Evolutionary conservation across 1,140 invertebrate genomes (phyloP).

Genomic region (Lepidurus arcticus): DNA sequence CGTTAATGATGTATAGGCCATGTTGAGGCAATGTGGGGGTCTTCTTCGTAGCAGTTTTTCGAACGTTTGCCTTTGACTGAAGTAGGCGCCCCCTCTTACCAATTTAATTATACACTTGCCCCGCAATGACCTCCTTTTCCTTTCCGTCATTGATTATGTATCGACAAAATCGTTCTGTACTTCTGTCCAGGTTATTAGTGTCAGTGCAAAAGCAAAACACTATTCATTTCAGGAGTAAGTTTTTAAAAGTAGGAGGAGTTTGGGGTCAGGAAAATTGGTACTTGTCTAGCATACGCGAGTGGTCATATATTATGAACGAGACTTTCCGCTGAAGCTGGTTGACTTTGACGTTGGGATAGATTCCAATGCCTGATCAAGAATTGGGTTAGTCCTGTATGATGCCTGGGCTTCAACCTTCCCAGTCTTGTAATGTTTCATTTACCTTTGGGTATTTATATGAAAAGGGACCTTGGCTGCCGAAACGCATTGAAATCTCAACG

Average conservation of each 20-base stretch:
- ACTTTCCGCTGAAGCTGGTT: too few relatives aligned
- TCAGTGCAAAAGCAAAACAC: neutral
- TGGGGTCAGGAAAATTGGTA: neutral
- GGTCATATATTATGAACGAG: too few relatives aligned
- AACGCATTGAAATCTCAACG: too few relatives aligned
- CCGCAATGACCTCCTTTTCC: neutral
- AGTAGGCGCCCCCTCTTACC: neutral
- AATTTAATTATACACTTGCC: neutral
- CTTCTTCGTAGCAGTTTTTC: neutral
- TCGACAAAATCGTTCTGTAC: neutral
- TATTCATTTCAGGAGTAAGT: neutral
- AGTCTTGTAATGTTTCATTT: too few relatives aligned
- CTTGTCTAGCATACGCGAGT: neutral
- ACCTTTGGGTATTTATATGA: too few relatives aligned
- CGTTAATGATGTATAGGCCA: neutral
- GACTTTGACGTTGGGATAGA: too few relatives aligned
- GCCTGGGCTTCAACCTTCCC: too few relatives aligned
- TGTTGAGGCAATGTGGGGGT: neutral
- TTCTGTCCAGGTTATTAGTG: neutral
- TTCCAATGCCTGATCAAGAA: too few relatives aligned
- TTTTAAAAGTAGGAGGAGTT: neutral
- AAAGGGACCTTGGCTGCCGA: too few relatives aligned
- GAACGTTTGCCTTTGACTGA: conserved; percentile 1
- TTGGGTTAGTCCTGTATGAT: too few relatives aligned
- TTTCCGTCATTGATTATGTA: neutral